A percentile compares a stretch with the other conserved stretches of the same genome.
phyloP scores from a whole-genome alignment of 2,888 invertebrate species.

The Dioctria linearis region DNA sequence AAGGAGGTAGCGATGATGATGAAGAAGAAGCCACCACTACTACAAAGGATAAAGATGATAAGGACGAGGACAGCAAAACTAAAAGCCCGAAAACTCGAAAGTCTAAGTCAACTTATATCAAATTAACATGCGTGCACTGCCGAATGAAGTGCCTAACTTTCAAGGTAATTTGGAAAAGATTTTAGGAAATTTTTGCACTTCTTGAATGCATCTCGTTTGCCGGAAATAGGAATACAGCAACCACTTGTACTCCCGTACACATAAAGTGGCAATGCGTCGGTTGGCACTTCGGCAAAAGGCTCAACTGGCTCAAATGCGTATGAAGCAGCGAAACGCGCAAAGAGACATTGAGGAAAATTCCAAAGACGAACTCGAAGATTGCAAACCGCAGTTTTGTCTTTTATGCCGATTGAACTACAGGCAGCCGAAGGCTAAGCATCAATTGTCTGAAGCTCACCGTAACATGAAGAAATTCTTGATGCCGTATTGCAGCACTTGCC shows the following conservation, averaged over 20 bases:
- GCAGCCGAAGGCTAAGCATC: constrained; percentile 83
- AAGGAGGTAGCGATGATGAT: constrained; percentile 67
- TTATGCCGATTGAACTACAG: constrained; percentile 84
- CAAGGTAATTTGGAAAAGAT: constrained; percentile 71
- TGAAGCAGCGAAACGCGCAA: constrained; percentile 85
- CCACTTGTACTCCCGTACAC: constrained; percentile 81
- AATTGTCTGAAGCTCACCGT: constrained; percentile 84
- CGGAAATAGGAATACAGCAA: constrained; percentile 77
- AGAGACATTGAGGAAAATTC: constrained; percentile 82
- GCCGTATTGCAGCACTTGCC: constrained; percentile 86
- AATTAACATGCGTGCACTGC: constrained; percentile 85
- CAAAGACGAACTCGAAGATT: constrained; percentile 75
- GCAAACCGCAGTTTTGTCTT: constrained; percentile 80
- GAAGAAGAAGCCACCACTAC: constrained; percentile 70
- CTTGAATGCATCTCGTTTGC: constrained; percentile 21
- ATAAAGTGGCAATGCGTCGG: constrained; percentile 81
- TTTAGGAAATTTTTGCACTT: constrained; percentile 6
- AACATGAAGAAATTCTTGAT: constrained; percentile 88
- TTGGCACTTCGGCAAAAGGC: constrained; percentile 83
- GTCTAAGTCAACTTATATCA: constrained; percentile 73
- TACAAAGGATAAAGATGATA: constrained; percentile 64
- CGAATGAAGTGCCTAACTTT: constrained; percentile 82
- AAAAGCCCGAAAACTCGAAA: constrained; percentile 51
- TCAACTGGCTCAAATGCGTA: constrained; percentile 83
- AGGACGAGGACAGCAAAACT: constrained; percentile 63